A percentile compares a stretch with the other conserved stretches of the same genome.
These are phyloP conservation scores for Torymus texanus DNA, from an alignment of 2,888 invertebrate species.

Conservation along the genomic window DNA sequence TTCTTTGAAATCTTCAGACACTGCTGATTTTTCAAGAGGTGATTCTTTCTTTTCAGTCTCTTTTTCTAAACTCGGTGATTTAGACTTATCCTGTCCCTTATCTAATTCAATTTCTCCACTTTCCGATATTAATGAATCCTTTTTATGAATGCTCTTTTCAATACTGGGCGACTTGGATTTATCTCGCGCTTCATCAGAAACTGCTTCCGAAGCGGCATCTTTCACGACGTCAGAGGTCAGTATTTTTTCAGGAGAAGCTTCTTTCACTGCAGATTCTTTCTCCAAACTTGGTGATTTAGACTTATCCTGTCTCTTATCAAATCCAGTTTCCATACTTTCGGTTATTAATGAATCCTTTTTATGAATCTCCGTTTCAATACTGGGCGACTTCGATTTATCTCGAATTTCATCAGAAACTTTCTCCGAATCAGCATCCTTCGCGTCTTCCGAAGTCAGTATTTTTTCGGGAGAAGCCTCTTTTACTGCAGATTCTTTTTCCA, in stretches of 20 bases:
- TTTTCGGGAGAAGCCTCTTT: conserved; percentile 41
- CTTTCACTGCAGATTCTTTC: neutral
- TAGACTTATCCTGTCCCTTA: conserved; percentile 28
- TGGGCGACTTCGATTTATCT: neutral
- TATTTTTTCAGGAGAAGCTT: neutral
- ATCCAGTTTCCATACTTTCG: too few species aligned
- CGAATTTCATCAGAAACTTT: too few species aligned
- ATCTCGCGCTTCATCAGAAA: conserved; percentile 2
- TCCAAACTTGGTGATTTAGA: neutral
- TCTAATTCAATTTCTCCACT: neutral
- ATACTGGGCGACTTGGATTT: conserved; percentile 38
- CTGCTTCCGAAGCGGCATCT: too few species aligned
- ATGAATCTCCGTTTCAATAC: neutral
- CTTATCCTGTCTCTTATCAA: too few species aligned
- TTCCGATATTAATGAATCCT: too few species aligned
- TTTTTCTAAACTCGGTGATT: conserved; percentile 30
- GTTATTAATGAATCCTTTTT: neutral
- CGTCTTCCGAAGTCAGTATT: too few species aligned
- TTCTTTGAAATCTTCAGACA: neutral
- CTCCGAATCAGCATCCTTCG: too few species aligned
- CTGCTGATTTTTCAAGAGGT: too few species aligned
- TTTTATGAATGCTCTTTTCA: conserved; percentile 16
- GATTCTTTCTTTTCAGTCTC: neutral
- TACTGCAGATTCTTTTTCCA: conserved; percentile 52
- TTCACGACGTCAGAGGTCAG: neutral